Evolutionary conservation across 2,888 invertebrate genomes (phyloP), one percentile per base, ranked within the genome.

Genomic region (Minunthozetes semirufus): DNA sequence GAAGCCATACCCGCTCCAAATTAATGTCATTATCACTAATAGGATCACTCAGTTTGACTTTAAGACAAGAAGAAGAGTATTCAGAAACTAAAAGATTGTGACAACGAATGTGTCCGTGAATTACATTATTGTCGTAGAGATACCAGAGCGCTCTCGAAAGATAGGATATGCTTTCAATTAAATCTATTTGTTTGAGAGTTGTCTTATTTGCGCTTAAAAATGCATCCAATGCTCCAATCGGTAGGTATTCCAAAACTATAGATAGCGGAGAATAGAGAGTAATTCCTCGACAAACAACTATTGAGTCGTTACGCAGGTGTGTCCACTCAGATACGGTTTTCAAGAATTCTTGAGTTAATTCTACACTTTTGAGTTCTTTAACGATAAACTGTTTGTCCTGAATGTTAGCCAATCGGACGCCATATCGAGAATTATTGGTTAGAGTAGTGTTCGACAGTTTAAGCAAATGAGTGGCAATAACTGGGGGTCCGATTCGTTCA

Each of bases 101-200:
- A 82, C 93, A 93, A 73, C 94, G 87, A 76, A 95, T 89, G 81
- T 89, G 89, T 17, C 92, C 93, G 84, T 95, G 94, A 27, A 50
- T 61, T 73, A 72, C 82, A 82, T 83, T 83, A 91, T 73, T 63
- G 11, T 76, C 76, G 33, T 68, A 91, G 84, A 94, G 85, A 84
- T 93, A 91, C 88, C 91, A 93, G 33, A 94, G 85, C 13, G 93
- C 94, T 42, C 90, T 89, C 0, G 93, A 92, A 73, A 94, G 82
- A 73, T 89, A 89, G 38, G 90, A 89, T 13, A 91, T 87, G 61
- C 92, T 90, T 82, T 93, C 92, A 78, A 93, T 88, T 78, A 94
- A 84, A 81, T 93, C 91, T 0, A 90, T 87, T 76, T 80, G 79
- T 75, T 81, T 80, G 6, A 82, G 75, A 19, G 78, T 78, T 8